Evolutionary conservation across 1,140 invertebrate genomes (phyloP).

Genomic region (Trichogramma pretiosum): DNA sequence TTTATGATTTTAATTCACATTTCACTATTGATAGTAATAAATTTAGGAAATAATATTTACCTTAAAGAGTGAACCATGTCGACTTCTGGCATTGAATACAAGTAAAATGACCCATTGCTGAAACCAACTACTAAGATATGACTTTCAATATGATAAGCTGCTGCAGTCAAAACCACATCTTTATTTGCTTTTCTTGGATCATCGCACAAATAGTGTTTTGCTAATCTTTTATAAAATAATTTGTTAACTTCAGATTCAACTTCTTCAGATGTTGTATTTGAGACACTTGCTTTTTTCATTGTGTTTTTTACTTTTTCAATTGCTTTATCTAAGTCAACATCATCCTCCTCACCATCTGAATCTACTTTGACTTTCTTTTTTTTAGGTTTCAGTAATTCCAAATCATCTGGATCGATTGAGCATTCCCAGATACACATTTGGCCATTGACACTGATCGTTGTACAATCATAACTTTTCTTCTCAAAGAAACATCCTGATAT

Average conservation of each 20-base stretch:
- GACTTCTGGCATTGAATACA: slow-evolving; percentile 88
- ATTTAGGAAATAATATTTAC: slow-evolving; percentile 32
- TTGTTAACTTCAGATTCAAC: slow-evolving; percentile 37
- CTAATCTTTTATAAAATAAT: slow-evolving; percentile 59
- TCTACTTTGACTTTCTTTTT: slow-evolving; percentile 42
- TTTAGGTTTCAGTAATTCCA: slow-evolving; percentile 46
- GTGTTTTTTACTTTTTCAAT: slow-evolving; percentile 31
- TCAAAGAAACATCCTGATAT: slow-evolving; percentile 86
- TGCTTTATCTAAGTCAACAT: slow-evolving; percentile 39
- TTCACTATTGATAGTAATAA: not conserved
- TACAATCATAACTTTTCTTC: slow-evolving; percentile 70
- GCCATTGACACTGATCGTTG: slow-evolving; percentile 63
- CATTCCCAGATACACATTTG: slow-evolving; percentile 83
- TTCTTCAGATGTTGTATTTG: slow-evolving; percentile 1
- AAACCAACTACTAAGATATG: slow-evolving; percentile 69
- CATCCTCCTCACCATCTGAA: slow-evolving; percentile 43
- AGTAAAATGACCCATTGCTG: slow-evolving; percentile 72
- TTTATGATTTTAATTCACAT: slow-evolving; percentile 14
- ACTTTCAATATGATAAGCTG: slow-evolving; percentile 68
- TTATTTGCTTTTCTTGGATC: slow-evolving; percentile 53
- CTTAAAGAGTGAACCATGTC: slow-evolving; percentile 83
- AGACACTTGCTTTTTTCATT: slow-evolving; percentile 19
- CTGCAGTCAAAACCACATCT: slow-evolving; percentile 60
- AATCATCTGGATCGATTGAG: slow-evolving; percentile 58
- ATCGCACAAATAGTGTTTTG: slow-evolving; percentile 64